Evolutionary conservation across 2,888 invertebrate species (phyloP), one percentile per base, ranked within the genome.

Genomic region (Synanthedon tipuliformis): DNA sequence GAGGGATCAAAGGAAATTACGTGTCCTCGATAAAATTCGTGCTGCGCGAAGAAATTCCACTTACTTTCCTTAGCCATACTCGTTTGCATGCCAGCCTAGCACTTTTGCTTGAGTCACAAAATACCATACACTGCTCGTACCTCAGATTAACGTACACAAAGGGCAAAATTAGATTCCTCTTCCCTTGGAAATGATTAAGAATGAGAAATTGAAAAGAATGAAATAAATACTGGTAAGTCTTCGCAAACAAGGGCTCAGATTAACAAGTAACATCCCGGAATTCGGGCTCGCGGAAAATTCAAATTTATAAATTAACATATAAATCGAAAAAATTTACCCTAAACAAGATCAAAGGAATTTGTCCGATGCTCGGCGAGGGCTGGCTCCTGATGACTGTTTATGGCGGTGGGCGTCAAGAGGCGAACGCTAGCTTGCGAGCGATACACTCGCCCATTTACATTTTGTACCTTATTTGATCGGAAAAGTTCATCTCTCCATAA

Each of bases 281-380:
- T 68, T 67, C 66, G 68, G 67, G 71, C 71, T 73, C 73, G 73
- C 73, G 71, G 76, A 69, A 76, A 78, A 83, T 83, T 81, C 81
- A 81, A 83, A 84, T 81, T 81, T 75, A 69, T 69, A 81, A 82
- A 85, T 85, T 85, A 81, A 81, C 85, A 85, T 85, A 82, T 84
- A 84, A 83, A 85, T 85, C 81, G 85, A 85, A 85, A 80, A 83
- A 81, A 82, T 82, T 84, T 83, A 76, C 80, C 80, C 81, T 78
- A 80, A 82, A 83, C 79, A 82, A 81, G 83, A 83, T 83, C 83
- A 84, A 83, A 80, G 76, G 80, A 81, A 82, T 82, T 81, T 81
- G 80, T 81, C 78, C 77, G 71, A 76, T 75, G 77, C 71, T 70
- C 64, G 64, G 71, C 69, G 68, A 68, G 54, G 65, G 66, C 67